Evolutionary conservation across 2,113 vertebrate genomes (phyloP).

Genomic region (Bungarus multicinctus): DNA sequence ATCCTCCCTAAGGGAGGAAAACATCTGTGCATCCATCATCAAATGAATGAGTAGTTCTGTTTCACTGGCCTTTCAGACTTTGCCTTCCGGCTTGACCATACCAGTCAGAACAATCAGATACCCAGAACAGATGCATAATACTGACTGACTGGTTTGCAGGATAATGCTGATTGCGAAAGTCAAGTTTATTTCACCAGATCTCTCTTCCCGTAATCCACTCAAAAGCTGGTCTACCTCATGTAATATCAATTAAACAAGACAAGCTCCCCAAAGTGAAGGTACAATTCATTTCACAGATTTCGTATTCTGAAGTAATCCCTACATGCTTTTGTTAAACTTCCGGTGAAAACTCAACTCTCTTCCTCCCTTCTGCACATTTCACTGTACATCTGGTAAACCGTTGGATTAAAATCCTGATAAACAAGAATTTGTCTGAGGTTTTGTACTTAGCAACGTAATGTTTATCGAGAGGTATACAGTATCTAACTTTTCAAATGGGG

Average conservation of each 20-base stretch:
- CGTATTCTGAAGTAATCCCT: background rate
- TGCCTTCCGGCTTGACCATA: conserved; percentile 23
- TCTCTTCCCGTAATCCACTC: background rate
- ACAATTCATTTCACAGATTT: background rate
- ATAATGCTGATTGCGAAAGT: background rate
- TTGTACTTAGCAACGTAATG: background rate
- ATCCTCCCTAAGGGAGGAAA: conserved; percentile 60
- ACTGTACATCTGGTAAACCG: background rate
- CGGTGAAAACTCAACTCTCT: background rate
- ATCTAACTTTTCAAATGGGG: background rate
- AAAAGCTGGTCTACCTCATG: background rate
- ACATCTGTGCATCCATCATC: conserved; percentile 38
- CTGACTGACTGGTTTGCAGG: conserved; percentile 23
- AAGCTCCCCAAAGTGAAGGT: background rate
- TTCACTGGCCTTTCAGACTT: conserved; percentile 25
- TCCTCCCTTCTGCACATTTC: background rate
- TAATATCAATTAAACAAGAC: background rate
- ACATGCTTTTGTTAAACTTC: background rate
- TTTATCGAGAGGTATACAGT: background rate
- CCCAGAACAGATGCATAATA: conserved; percentile 15
- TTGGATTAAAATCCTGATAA: background rate
- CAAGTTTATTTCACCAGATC: background rate
- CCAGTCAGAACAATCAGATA: conserved; percentile 15
- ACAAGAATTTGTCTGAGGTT: background rate
- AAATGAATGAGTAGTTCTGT: conserved; percentile 41